phyloP scores from a whole-genome alignment of 2,797 vertebrate species.

The Tapirus indicus region DNA sequence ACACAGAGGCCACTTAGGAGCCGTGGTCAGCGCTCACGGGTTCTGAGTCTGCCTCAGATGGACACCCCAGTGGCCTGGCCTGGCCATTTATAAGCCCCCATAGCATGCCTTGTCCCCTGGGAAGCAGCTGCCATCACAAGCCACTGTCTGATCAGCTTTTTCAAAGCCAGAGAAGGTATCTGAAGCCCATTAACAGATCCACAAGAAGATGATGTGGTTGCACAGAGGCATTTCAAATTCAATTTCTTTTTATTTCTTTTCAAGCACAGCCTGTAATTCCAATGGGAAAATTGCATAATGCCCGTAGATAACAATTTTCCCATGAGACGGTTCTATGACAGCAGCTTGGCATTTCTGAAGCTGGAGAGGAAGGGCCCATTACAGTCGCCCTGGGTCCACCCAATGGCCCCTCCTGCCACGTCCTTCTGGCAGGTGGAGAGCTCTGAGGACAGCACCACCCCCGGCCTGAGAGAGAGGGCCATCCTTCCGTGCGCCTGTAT shows the following conservation, averaged over 20 bases:
- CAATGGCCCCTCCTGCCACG: accelerated
- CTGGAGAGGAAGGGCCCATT: neutral
- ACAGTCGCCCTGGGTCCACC: neutral
- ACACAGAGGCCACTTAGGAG: neutral
- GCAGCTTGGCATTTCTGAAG: conserved; percentile 22
- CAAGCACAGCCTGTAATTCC: conserved; percentile 75
- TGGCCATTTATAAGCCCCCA: neutral
- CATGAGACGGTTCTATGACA: conserved; percentile 7
- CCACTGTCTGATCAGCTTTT: conserved; percentile 35
- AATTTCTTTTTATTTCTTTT: conserved; percentile 79
- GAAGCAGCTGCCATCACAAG: neutral
- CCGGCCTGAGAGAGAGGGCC: neutral
- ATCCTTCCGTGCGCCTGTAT: accelerated
- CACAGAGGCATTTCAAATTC: conserved; percentile 75
- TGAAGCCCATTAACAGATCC: conserved; percentile 65
- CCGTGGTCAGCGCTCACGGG: neutral
- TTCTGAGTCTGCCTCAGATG: neutral
- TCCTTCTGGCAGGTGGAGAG: neutral
- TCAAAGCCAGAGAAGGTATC: conserved; percentile 39
- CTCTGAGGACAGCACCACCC: neutral
- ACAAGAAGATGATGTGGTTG: conserved; percentile 18
- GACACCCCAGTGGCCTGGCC: accelerated
- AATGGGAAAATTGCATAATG: conserved; percentile 74
- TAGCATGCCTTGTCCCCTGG: accelerated
- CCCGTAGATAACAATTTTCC: conserved; percentile 64